phyloP scores from a whole-genome alignment of 1,140 invertebrate species.

The Bombus terrestris region DNA sequence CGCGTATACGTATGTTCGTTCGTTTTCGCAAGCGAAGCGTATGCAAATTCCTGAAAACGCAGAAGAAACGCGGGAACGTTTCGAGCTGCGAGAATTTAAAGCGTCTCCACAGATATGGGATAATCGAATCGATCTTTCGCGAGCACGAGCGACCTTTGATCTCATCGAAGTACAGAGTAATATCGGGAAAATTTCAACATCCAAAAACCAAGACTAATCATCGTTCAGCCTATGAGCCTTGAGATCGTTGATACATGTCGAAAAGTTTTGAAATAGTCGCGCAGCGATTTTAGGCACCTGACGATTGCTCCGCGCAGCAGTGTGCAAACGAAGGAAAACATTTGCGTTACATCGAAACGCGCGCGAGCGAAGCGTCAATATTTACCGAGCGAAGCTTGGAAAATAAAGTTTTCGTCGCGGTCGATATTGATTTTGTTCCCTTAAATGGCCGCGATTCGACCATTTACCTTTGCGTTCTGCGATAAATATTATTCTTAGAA shows the following conservation, averaged over 20 bases:
- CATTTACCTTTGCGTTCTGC: neutral
- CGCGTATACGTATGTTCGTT: neutral
- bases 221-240: neutral
- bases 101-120: slow-evolving; percentile 8
- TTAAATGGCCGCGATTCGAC: neutral
- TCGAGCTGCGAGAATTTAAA: neutral
- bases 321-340: slow-evolving; percentile 9
- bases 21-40: neutral
- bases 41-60: neutral
- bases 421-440: slow-evolving; percentile 24
- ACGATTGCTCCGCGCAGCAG: neutral
- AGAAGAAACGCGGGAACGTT: neutral
- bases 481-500: slow-evolving; percentile 20
- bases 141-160: slow-evolving; percentile 61
- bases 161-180: slow-evolving; percentile 27
- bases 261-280: neutral
- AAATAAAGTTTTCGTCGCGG: slow-evolving; percentile 33
- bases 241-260: neutral
- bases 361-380: neutral
- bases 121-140: slow-evolving; percentile 61
- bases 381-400: slow-evolving; percentile 11
- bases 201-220: neutral
- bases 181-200: slow-evolving; percentile 4
- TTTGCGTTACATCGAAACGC: slow-evolving; percentile 17
- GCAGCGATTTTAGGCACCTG: too few relatives aligned